A percentile compares a stretch with the other conserved stretches of the same genome.
Conservation (phyloP, 2,113 vertebrate genomes). For the Semicossyphus pulcher region DNA sequence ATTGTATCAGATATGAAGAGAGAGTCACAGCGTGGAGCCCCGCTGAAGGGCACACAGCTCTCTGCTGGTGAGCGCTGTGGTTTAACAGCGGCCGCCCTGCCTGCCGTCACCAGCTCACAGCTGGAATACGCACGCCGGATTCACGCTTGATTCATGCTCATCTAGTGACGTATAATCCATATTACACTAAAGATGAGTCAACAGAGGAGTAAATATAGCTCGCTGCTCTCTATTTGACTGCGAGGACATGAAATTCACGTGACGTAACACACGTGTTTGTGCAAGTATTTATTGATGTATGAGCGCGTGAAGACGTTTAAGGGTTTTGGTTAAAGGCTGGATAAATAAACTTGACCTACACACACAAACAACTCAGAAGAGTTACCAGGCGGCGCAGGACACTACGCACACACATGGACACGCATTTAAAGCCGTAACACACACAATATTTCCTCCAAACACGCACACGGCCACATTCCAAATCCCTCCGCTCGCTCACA, state of each 20-base stretch:
- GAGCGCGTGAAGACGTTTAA: conserved; percentile 1
- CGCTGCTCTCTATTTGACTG: background rate
- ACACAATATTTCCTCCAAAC: background rate
- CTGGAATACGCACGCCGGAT: conserved; percentile 49
- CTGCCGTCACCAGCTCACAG: conserved; percentile 48
- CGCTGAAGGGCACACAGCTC: conserved; percentile 40
- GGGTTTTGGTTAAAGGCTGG: conserved; percentile 5
- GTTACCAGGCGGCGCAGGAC: conserved; percentile 27
- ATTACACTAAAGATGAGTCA: conserved; percentile 53
- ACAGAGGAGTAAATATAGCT: conserved; percentile 59
- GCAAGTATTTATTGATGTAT: no score
- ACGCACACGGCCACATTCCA: conserved; percentile 11
- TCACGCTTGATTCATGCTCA: conserved; percentile 45
- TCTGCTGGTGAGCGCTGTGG: conserved; percentile 34
- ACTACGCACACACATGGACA: background rate
- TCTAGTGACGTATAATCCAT: conserved; percentile 57
- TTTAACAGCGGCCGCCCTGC: conserved; percentile 36
- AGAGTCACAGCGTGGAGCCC: background rate
- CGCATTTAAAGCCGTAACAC: background rate
- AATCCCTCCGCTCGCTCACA: conserved; percentile 44
- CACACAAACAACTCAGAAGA: conserved; percentile 16
- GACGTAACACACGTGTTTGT: conserved; percentile 2
- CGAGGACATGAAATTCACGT: conserved; percentile 4
- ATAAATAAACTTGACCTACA: conserved; percentile 9
- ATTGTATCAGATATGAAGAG: conserved; percentile 16